Conservation (phyloP, 1,140 invertebrate genomes). For the Bombus difficillimus region DNA sequence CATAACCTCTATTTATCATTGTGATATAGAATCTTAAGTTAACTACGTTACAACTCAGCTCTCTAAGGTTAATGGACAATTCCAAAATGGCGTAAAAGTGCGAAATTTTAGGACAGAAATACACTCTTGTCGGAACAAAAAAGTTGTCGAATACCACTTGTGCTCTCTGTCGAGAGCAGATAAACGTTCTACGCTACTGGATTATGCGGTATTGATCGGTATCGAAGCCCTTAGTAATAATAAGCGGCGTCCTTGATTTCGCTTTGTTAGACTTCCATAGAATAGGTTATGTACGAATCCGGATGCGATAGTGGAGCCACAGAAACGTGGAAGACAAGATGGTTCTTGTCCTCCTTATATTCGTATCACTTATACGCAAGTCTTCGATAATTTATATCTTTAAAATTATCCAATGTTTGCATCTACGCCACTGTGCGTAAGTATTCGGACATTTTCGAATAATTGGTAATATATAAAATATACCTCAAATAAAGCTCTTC, state of each 20-base stretch:
- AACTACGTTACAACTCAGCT: not conserved
- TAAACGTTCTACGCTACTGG: slow-evolving; percentile 42
- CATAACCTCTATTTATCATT: no score
- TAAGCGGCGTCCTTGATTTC: slow-evolving; percentile 53
- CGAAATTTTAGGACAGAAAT: not conserved
- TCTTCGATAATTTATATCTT: not conserved
- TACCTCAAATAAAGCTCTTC: no score
- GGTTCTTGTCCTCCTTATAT: not conserved
- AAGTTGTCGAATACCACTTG: not conserved
- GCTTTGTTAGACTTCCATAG: slow-evolving; percentile 45
- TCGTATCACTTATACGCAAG: not conserved
- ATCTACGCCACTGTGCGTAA: not conserved
- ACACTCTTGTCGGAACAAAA: not conserved
- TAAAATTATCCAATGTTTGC: not conserved
- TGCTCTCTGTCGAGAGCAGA: not conserved
- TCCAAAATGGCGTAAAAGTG: not conserved
- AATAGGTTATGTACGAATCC: slow-evolving; percentile 18
- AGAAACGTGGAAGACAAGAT: not conserved
- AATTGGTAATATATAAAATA: no score
- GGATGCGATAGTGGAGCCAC: not conserved
- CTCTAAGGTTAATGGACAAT: not conserved
- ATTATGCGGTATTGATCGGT: slow-evolving; percentile 55
- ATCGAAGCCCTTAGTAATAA: slow-evolving; percentile 56
- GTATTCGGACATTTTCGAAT: no score
- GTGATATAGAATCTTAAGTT: no score